Evolutionary conservation across 2,797 vertebrate genomes (phyloP).

Genomic region (Labroides dimidiatus): DNA sequence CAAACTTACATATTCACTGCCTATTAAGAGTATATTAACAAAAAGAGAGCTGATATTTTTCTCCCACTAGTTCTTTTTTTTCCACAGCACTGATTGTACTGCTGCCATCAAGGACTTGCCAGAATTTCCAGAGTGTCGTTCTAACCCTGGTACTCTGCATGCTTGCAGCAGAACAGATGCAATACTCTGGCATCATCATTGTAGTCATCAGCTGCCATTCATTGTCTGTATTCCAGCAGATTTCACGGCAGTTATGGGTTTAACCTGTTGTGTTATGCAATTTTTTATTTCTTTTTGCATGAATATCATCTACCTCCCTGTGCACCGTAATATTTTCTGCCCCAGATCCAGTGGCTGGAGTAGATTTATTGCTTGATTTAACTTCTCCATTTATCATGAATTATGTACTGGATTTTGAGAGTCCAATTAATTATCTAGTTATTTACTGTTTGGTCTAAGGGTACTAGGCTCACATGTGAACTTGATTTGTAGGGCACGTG

Average conservation of each 20-base stretch:
- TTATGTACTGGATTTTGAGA: slow-evolving; percentile 66
- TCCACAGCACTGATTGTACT: no score
- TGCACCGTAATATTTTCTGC: slow-evolving; percentile 38
- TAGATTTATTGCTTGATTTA: slow-evolving; percentile 69
- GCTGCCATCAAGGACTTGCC: no score
- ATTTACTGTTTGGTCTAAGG: slow-evolving; percentile 60
- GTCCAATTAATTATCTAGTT: slow-evolving; percentile 71
- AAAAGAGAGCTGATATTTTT: no score
- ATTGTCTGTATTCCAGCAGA: slow-evolving; percentile 24
- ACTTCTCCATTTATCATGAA: slow-evolving; percentile 65
- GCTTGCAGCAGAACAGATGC: slow-evolving; percentile 36
- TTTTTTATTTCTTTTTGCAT: background rate
- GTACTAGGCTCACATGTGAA: background rate
- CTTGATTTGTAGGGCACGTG: slow-evolving; percentile 16
- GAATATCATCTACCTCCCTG: slow-evolving; percentile 13
- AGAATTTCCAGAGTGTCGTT: no score
- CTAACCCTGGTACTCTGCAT: no score
- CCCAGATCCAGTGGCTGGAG: slow-evolving; percentile 43
- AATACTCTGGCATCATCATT: slow-evolving; percentile 32
- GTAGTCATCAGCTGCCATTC: slow-evolving; percentile 41
- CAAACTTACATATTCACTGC: no score
- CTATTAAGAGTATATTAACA: no score
- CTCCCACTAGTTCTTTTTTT: no score
- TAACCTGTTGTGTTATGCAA: background rate
- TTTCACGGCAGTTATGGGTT: slow-evolving; percentile 36